Evolutionary conservation across 2,888 invertebrate species (phyloP).

Genomic region (Eucriotettix oculatus): DNA sequence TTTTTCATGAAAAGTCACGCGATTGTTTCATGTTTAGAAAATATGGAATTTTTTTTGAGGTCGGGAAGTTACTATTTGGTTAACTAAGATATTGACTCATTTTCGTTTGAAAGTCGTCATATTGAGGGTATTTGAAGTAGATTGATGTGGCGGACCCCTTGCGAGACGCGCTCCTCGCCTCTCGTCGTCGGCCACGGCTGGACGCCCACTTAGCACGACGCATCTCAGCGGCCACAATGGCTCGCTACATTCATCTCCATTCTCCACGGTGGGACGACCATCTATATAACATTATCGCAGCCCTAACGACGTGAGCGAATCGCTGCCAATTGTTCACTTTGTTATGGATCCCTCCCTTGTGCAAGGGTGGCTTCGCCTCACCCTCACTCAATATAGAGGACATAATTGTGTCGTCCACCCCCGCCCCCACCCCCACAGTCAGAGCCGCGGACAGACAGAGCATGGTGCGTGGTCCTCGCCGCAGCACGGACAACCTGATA

Average conservation of each 20-base stretch:
- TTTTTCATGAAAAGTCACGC: too few species aligned
- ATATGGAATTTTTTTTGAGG: too few species aligned
- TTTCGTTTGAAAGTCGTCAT: too few species aligned
- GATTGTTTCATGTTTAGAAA: too few species aligned
- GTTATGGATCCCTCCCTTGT: slow-evolving; percentile 3
- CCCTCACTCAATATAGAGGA: not conserved
- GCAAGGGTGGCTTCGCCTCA: not conserved
- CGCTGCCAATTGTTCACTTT: slow-evolving; percentile 8
- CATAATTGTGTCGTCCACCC: not conserved
- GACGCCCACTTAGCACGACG: not conserved
- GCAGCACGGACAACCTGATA: slow-evolving; percentile 2
- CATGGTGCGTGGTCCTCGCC: not conserved
- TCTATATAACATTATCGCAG: not conserved
- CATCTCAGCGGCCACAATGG: too few species aligned
- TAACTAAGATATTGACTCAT: too few species aligned
- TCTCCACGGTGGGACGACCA: too few species aligned
- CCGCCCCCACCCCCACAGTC: not conserved
- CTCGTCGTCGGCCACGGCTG: not conserved
- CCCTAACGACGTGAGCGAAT: slow-evolving; percentile 1
- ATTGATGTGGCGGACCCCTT: too few species aligned
- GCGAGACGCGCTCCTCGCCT: not conserved
- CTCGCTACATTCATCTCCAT: too few species aligned
- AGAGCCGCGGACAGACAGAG: not conserved
- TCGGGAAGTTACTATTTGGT: too few species aligned
- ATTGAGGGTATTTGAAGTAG: too few species aligned